Percentiles rank a stretch among this genome's conserved stretches.
Evolutionary conservation across 2,797 vertebrate species (phyloP).

Genomic region (Pterois miles): DNA sequence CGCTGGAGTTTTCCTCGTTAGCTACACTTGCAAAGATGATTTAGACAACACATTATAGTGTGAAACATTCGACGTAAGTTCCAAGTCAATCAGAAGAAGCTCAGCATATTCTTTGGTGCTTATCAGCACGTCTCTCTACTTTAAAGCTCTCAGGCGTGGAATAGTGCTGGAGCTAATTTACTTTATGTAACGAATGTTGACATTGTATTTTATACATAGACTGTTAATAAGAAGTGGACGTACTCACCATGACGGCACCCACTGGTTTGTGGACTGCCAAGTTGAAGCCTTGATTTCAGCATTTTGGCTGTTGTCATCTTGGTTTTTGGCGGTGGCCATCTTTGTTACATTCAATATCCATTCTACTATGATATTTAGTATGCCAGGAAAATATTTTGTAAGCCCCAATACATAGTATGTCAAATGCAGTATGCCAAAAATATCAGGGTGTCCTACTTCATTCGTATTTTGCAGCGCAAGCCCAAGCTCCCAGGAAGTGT

Average conservation of each 20-base stretch:
- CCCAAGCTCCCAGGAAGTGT: no score
- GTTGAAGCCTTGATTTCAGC: no score
- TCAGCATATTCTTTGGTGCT: slow-evolving; percentile 17
- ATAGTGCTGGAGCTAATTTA: slow-evolving; percentile 49
- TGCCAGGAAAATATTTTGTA: no score
- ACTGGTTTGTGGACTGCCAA: neutral
- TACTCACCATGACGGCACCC: neutral
- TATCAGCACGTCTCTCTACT: slow-evolving; percentile 6
- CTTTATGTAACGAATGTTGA: slow-evolving; percentile 60
- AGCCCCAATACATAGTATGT: no score
- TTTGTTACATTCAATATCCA: no score
- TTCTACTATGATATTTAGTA: rapidly evolving
- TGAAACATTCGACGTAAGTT: slow-evolving; percentile 8
- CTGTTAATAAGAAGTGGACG: neutral
- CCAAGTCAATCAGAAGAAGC: slow-evolving; percentile 14
- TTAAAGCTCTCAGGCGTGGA: slow-evolving; percentile 35
- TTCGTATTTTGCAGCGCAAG: no score
- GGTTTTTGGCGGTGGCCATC: no score
- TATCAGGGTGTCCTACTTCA: no score
- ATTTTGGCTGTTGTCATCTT: no score
- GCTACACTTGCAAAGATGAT: slow-evolving; percentile 29
- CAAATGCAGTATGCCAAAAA: no score
- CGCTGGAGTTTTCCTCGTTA: slow-evolving; percentile 28
- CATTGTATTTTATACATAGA: slow-evolving; percentile 23
- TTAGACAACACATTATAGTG: slow-evolving; percentile 38